phyloP scores from a whole-genome alignment of 1,140 invertebrate genomes.

The Drosophila teissieri region DNA sequence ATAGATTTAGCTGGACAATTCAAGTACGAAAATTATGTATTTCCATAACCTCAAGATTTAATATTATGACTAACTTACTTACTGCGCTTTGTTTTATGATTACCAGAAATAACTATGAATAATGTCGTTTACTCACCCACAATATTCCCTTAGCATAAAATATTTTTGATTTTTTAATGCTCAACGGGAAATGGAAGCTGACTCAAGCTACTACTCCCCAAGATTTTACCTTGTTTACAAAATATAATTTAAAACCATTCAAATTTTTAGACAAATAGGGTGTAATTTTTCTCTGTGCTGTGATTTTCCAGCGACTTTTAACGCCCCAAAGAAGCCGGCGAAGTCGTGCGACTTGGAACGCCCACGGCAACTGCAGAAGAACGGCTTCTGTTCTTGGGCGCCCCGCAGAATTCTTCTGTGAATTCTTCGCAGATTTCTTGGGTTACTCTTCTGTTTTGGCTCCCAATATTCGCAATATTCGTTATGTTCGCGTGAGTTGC shows the following conservation, averaged over 20 bases:
- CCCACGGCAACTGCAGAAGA: conserved; percentile 35
- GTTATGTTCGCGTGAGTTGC: background rate
- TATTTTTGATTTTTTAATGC: no score
- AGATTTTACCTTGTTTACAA: no score
- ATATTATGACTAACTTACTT: background rate
- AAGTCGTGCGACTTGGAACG: conserved; percentile 44
- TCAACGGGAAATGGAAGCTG: no score
- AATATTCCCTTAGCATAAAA: background rate
- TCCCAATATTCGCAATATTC: conserved; percentile 62
- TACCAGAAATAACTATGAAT: background rate
- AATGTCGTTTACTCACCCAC: background rate
- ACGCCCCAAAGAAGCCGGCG: conserved; percentile 40
- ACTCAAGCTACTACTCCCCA: no score
- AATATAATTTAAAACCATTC: no score
- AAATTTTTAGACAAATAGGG: no score
- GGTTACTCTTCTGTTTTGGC: conserved; percentile 69
- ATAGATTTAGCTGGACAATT: no score
- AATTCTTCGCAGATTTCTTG: conserved; percentile 29
- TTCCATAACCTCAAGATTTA: background rate
- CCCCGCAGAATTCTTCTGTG: background rate
- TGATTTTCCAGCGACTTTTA: conserved; percentile 10
- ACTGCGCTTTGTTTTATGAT: background rate
- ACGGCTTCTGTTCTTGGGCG: conserved; percentile 60
- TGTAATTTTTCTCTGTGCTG: conserved; percentile 1
- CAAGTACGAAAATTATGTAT: background rate